Percentiles rank a stretch among this genome's conserved stretches.
phyloP scores from a whole-genome alignment of 1,140 invertebrate species.

The Drosophila pallidifrons region DNA sequence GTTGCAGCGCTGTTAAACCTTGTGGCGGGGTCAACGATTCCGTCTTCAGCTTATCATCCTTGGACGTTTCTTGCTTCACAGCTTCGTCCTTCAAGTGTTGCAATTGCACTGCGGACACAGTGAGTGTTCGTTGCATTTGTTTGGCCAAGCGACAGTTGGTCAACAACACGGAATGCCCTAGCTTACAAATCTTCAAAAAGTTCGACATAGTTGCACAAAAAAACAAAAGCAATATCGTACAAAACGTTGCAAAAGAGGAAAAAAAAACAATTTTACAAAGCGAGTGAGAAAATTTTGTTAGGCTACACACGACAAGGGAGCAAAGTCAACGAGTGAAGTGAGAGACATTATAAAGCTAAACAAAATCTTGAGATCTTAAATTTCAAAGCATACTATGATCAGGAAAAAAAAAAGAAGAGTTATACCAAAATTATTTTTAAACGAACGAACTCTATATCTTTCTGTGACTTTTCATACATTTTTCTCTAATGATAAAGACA shows the following conservation, averaged over 20 bases:
- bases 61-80: background rate
- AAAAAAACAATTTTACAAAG: constrained; percentile 13
- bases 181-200: constrained; percentile 23
- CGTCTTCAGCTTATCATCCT: background rate
- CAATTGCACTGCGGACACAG: constrained; percentile 11
- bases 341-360: no score
- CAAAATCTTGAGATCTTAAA: background rate
- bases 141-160: constrained; percentile 2
- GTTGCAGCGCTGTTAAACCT: constrained; percentile 18
- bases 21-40: background rate
- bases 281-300: constrained; percentile 28
- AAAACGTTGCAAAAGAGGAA: background rate
- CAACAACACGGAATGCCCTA: constrained; percentile 13
- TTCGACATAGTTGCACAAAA: constrained; percentile 21
- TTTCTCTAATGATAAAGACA: no score
- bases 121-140: constrained; percentile 16
- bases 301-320: constrained; percentile 16
- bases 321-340: constrained; percentile 21
- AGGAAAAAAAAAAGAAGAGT: no score
- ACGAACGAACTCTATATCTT: no score
- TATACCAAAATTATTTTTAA: no score
- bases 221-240: background rate
- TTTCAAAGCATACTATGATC: constrained; percentile 9
- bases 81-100: constrained; percentile 30
- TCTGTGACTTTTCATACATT: no score